These are phyloP conservation scores for Acrocera orbiculus DNA, from an alignment of 2,888 invertebrate species.

Conservation along the genomic window DNA sequence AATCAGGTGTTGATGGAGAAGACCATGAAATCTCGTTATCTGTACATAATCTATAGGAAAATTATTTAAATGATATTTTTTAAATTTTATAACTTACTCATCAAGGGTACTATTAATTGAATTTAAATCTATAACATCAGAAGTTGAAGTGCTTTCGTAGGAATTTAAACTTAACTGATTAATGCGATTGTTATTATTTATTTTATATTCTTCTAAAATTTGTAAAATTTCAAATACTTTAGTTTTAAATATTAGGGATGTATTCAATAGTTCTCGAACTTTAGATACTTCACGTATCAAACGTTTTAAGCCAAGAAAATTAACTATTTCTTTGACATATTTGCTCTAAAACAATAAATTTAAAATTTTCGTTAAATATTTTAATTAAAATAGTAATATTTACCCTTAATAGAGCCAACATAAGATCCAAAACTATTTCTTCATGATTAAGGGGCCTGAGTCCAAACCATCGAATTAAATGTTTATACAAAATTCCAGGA, in stretches of 20 bases:
- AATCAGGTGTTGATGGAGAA: slow-evolving; percentile 17
- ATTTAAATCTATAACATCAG: background rate
- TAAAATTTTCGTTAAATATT: background rate
- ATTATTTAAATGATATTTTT: background rate
- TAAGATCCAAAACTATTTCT: slow-evolving; percentile 20
- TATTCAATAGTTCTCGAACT: slow-evolving; percentile 17
- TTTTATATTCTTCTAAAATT: slow-evolving; percentile 10
- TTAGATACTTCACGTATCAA: slow-evolving; percentile 21
- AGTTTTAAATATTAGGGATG: slow-evolving; percentile 6
- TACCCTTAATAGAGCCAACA: slow-evolving; percentile 20
- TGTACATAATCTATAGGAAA: slow-evolving; percentile 2
- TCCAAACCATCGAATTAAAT: slow-evolving; percentile 27
- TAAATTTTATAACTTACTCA: slow-evolving; percentile 1
- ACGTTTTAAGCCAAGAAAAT: slow-evolving; percentile 17
- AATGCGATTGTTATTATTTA: background rate
- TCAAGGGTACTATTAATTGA: slow-evolving; percentile 1
- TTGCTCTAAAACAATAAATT: slow-evolving; percentile 13
- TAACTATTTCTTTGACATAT: slow-evolving; percentile 16
- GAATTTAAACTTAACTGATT: background rate
- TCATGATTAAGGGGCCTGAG: slow-evolving; percentile 17
- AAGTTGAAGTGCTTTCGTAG: background rate
- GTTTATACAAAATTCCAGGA: slow-evolving; percentile 22
- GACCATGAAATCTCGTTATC: slow-evolving; percentile 25
- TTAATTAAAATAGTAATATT: background rate
- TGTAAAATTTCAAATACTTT: slow-evolving; percentile 17